Percentiles rank a stretch among this genome's conserved stretches.
These are phyloP conservation scores for Oryzias sinensis DNA, from an alignment of 2,797 vertebrate species.

Conservation along the genomic window DNA sequence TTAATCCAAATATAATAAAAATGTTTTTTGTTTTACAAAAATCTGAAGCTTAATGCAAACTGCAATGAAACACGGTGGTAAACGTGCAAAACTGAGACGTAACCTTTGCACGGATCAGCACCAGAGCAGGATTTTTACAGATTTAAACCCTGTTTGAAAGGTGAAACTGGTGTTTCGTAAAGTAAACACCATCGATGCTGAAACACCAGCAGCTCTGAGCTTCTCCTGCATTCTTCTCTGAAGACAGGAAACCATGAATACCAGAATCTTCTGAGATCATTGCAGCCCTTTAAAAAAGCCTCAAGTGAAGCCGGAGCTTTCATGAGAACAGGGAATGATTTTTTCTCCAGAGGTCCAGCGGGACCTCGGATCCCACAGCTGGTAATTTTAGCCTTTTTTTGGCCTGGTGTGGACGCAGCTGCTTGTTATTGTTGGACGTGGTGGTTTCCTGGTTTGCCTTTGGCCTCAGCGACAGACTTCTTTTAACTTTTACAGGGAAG, in stretches of 20 bases:
- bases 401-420: constrained; percentile 66
- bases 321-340: constrained; percentile 46
- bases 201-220: background rate
- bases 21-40: too few species aligned
- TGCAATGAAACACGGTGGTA: too few species aligned
- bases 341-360: constrained; percentile 59
- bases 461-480: constrained; percentile 50
- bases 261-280: background rate
- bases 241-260: background rate
- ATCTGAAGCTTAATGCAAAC: too few species aligned
- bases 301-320: background rate
- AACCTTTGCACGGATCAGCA: too few species aligned
- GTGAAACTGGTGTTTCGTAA: too few species aligned
- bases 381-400: constrained; percentile 62
- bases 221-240: background rate
- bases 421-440: constrained; percentile 58
- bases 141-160: too few species aligned
- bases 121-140: too few species aligned
- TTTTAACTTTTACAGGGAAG: constrained; percentile 31
- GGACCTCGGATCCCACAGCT: constrained; percentile 67
- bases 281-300: background rate
- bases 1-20: too few species aligned
- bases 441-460: constrained; percentile 46
- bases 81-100: too few species aligned
- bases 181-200: background rate